Evolutionary conservation across 2,113 vertebrate genomes (phyloP).

Genomic region (Ptilonorhynchus violaceus): DNA sequence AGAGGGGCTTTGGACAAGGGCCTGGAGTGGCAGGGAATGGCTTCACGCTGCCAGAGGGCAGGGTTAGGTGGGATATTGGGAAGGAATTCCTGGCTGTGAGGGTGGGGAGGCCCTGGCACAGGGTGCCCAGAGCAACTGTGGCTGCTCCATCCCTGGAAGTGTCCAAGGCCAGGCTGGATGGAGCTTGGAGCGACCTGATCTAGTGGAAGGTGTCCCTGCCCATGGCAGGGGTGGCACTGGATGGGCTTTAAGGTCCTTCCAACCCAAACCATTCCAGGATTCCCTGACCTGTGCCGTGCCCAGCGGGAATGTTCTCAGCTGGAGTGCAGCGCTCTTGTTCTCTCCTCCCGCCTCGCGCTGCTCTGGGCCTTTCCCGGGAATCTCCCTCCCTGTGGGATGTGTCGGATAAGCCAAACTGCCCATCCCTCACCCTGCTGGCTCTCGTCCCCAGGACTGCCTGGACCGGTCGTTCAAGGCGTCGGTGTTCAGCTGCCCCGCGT

Average conservation of each 20-base stretch:
- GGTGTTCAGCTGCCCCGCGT: conserved; percentile 93
- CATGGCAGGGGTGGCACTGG: background rate
- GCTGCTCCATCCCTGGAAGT: background rate
- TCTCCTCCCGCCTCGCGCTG: background rate
- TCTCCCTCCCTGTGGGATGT: too few species aligned
- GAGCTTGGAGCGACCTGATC: background rate
- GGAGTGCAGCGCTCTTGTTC: background rate
- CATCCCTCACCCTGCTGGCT: fast-evolving
- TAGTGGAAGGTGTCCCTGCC: background rate
- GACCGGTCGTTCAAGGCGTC: conserved; percentile 93
- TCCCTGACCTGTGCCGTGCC: background rate
- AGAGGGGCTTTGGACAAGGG: background rate
- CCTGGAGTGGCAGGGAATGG: background rate
- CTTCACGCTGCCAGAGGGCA: background rate
- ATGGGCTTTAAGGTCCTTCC: fast-evolving
- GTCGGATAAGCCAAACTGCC: fast-evolving
- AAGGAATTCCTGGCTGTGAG: fast-evolving
- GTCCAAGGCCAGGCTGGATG: fast-evolving
- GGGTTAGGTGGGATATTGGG: fast-evolving
- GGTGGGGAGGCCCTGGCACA: fast-evolving
- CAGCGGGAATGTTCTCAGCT: background rate
- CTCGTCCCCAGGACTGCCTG: conserved; percentile 83
- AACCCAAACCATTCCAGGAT: fast-evolving
- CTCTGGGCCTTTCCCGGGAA: background rate
- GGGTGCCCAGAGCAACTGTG: background rate